Evolutionary conservation across 2,113 vertebrate genomes (phyloP).

Genomic region (Deroptyus accipitrinus): DNA sequence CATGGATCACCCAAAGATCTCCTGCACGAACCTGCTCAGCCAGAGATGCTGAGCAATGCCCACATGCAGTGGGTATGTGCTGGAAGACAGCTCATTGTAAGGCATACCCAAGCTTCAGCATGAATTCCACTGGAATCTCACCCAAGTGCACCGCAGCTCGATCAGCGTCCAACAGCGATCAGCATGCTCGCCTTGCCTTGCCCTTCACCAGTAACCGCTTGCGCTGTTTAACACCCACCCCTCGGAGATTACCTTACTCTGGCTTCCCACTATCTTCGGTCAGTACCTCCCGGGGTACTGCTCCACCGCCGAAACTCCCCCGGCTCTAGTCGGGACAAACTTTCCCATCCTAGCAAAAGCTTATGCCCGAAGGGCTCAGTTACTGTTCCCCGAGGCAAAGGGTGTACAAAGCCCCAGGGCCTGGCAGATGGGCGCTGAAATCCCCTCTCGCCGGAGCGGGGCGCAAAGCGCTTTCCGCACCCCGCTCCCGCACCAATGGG

Average conservation of each 20-base stretch:
- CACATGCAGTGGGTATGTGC: accelerated
- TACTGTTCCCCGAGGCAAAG: not conserved
- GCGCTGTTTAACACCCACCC: accelerated
- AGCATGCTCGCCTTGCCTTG: not conserved
- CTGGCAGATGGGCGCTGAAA: not conserved
- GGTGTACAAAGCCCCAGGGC: no score
- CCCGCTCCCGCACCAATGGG: not conserved
- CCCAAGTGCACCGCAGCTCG: not conserved
- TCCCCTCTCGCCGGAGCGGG: no score
- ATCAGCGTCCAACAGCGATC: no score
- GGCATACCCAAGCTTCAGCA: not conserved
- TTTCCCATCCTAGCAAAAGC: not conserved
- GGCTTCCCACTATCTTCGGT: accelerated
- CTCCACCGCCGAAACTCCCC: not conserved
- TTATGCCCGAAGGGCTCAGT: accelerated
- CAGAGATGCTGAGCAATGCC: not conserved
- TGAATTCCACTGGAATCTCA: not conserved
- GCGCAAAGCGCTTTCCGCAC: not conserved
- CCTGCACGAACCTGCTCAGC: not conserved
- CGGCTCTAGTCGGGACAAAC: not conserved
- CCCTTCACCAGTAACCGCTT: accelerated
- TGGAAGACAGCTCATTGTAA: not conserved
- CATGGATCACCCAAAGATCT: accelerated
- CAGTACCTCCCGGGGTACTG: no score
- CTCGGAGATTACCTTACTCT: accelerated